Conservation (phyloP, 2,113 vertebrate species). For the Meriones unguiculatus region DNA sequence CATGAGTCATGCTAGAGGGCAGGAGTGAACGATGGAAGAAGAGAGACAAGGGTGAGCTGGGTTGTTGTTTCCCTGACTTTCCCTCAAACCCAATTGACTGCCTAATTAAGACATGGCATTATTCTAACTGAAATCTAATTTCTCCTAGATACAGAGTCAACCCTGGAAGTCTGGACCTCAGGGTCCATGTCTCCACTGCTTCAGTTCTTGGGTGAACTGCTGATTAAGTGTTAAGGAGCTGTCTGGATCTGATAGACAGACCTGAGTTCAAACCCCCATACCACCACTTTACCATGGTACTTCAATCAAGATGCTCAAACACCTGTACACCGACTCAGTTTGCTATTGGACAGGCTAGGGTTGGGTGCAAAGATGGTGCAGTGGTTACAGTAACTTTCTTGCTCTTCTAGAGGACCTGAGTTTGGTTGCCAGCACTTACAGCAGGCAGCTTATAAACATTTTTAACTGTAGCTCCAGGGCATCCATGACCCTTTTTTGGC, state of each 20-base stretch:
- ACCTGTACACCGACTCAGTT: neutral
- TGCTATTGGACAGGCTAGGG: neutral
- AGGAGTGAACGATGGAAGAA: neutral
- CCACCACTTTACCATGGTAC: neutral
- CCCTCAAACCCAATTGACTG: conserved; percentile 5
- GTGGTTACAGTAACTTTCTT: neutral
- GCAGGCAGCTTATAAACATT: neutral
- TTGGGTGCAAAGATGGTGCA: neutral
- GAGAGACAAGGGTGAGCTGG: neutral
- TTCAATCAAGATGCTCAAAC: neutral
- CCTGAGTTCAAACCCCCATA: neutral
- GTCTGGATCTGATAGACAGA: neutral
- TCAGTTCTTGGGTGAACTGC: neutral
- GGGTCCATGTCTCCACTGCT: neutral
- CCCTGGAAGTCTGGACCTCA: neutral
- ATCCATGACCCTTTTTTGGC: neutral
- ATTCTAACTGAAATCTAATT: neutral
- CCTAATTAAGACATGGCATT: neutral
- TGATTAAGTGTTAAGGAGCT: neutral
- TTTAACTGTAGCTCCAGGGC: neutral
- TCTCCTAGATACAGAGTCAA: neutral
- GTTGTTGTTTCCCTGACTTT: neutral
- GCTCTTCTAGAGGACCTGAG: neutral
- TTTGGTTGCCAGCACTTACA: neutral
- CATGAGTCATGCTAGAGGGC: neutral